phyloP scores from a whole-genome alignment of 2,888 invertebrate genomes.

The Eupsilia transversa region DNA sequence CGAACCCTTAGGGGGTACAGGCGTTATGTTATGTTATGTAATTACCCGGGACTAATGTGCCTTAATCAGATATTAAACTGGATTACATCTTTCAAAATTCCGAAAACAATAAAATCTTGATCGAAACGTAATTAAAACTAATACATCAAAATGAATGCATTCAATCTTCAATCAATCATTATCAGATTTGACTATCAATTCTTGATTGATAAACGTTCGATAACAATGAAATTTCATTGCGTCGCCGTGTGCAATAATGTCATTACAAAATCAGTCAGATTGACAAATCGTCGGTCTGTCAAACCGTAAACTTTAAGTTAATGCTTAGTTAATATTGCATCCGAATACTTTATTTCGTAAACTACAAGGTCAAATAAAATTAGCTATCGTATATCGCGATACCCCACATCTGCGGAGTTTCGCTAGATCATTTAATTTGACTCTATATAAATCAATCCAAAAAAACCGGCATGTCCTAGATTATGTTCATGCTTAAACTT shows the following conservation, averaged over 20 bases:
- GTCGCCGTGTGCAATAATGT: neutral
- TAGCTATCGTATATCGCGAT: too few relatives aligned
- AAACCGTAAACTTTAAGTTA: neutral
- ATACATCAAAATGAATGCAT: slow-evolving; percentile 14
- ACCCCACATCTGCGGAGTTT: too few relatives aligned
- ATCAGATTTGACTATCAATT: slow-evolving; percentile 18
- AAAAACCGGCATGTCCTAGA: too few relatives aligned
- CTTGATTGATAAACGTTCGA: slow-evolving; percentile 4
- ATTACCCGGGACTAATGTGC: neutral
- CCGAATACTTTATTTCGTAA: slow-evolving; percentile 10
- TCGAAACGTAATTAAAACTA: neutral
- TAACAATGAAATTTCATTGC: slow-evolving; percentile 19
- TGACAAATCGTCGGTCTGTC: slow-evolving; percentile 19
- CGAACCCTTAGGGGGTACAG: too few relatives aligned
- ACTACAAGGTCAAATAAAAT: neutral
- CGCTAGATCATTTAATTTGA: neutral
- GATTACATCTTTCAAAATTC: neutral
- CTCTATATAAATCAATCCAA: neutral
- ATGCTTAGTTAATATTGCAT: slow-evolving; percentile 1
- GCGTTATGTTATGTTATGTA: too few relatives aligned
- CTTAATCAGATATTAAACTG: neutral
- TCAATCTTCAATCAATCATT: slow-evolving; percentile 10
- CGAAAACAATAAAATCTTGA: neutral
- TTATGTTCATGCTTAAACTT: too few relatives aligned
- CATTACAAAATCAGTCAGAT: slow-evolving; percentile 38